Percentiles rank a stretch among this genome's conserved stretches.
Conservation (phyloP, 2,113 vertebrate species). For the Agapornis roseicollis region DNA sequence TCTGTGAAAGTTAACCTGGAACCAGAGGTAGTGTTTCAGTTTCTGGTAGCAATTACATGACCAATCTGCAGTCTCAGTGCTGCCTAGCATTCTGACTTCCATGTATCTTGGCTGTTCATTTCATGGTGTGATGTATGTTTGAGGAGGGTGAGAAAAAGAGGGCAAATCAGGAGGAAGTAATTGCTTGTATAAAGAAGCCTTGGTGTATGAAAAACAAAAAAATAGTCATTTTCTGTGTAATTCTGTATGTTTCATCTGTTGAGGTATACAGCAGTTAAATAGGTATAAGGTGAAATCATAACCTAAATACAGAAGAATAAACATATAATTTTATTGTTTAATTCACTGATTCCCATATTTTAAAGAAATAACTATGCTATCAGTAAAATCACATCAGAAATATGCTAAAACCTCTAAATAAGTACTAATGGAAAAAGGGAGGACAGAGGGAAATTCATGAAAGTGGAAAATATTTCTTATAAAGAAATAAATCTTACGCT, state of each 20-base stretch:
- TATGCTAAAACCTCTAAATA: neutral
- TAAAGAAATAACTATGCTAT: neutral
- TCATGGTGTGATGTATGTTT: neutral
- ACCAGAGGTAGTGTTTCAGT: neutral
- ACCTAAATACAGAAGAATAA: neutral
- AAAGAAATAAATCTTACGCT: neutral
- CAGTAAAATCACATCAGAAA: neutral
- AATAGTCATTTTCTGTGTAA: neutral
- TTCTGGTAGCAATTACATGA: neutral
- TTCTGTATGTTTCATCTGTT: neutral
- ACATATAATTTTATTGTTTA: neutral
- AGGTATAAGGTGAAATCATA: neutral
- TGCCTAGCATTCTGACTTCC: neutral
- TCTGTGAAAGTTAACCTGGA: neutral
- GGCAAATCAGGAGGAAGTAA: neutral
- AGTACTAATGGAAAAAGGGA: neutral
- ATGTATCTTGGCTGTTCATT: neutral
- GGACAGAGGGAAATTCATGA: neutral
- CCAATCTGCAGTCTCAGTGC: neutral
- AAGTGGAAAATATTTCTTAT: neutral
- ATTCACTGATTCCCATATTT: neutral
- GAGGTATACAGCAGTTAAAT: neutral
- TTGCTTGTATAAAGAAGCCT: neutral
- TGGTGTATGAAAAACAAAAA: neutral
- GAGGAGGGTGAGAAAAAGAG: neutral